Base-by-base conservation (phyloP, 2,113 vertebrate genomes). In the Damaliscus lunatus region DNA sequence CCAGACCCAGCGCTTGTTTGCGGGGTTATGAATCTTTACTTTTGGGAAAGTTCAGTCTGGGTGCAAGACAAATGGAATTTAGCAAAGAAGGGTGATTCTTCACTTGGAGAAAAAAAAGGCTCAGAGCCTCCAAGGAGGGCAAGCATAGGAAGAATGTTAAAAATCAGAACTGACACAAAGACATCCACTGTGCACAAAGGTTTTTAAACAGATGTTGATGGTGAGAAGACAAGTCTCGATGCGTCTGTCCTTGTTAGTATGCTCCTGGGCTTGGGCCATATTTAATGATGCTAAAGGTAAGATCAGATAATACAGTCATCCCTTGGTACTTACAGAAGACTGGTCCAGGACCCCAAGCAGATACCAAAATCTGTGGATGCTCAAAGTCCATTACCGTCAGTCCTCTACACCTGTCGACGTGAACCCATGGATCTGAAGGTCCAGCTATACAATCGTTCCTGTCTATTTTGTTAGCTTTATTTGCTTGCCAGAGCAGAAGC, bases 221-320 rank as follows among this genome's bases (percentile, higher is more conserved):
- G 23, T 16, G 6, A 36, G 50, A 60, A 74, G 21, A 17, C 2
- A 80, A 67, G 36, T 27, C 31, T 4, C 3, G 19, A 10, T 25
- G 7, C 8, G 0, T 36, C 27, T 36, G 36, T 55, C 10, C 4
- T 7, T 29, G n/a, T n/a, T 0, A 0, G 2, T 3, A 5, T 43
- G 7, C 14, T 52, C 3, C 31, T 2, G 4, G 52, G 15, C 48
- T 29, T 33, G n/a, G 59, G 27, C 21, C 7, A 19, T 12, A 17
- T 29, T 64, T 12, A 36, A 57, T 14, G 67, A 74, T 21, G 6
- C 3, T 74, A 78, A 90, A 53, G 13, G 8, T 29, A 4, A 87
- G 17, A 36, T 6, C 6, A 3, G 3, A 6, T 7, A 16, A 27
- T 7, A 29, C 13, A 6, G 8, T 14, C 43, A 14, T 21, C 33